A percentile compares a stretch with the other conserved stretches of the same genome.
phyloP scores from a whole-genome alignment of 2,113 vertebrate species.

The Mus musculus region GRCm39 chr2:136837501-136838000 shows the following conservation, averaged over 20 bases:
- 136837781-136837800: background rate
- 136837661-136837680: no score
- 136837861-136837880: background rate
- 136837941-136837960: background rate
- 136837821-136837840: background rate
- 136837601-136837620: no score
- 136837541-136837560: no score
- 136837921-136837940: background rate
- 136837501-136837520: no score
- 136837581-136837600: no score
- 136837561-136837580: no score
- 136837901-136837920: background rate
- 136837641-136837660: no score
- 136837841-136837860: background rate
- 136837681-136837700: no score
- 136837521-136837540: no score
- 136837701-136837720: no score
- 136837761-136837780: background rate
- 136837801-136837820: background rate
- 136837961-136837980: background rate
- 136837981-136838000: constrained; percentile 24
- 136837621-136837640: no score
- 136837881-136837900: background rate
- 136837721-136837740: background rate
- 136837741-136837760: background rate